Evolutionary conservation across 1,140 invertebrate species (phyloP).

Genomic region (Nymphalis io): DNA sequence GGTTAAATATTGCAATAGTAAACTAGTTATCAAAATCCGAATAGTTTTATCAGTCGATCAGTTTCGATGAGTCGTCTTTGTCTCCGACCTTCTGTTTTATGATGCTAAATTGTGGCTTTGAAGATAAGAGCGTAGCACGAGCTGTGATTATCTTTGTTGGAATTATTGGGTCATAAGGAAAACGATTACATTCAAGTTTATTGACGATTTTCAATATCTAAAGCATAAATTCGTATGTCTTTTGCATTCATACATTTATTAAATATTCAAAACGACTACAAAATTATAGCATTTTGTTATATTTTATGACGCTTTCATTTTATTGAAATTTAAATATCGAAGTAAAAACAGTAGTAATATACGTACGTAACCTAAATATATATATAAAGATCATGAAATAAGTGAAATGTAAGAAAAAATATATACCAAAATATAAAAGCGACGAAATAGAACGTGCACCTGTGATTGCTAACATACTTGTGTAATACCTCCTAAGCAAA

Average conservation of each 20-base stretch:
- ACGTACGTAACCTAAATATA: too few relatives aligned
- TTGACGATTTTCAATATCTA: background rate
- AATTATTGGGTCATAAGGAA: slow-evolving; percentile 9
- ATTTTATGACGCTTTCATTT: too few relatives aligned
- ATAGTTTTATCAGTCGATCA: slow-evolving; percentile 11
- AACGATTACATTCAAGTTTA: slow-evolving; percentile 6
- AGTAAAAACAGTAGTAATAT: too few relatives aligned
- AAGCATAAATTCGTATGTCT: background rate
- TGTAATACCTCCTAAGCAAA: too few relatives aligned
- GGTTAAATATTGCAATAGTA: slow-evolving; percentile 1
- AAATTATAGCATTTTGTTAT: too few relatives aligned
- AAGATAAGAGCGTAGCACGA: background rate
- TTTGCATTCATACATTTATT: background rate
- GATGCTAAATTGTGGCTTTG: slow-evolving; percentile 20
- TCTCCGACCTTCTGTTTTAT: slow-evolving; percentile 19
- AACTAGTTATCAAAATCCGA: slow-evolving; percentile 10
- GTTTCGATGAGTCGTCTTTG: slow-evolving; percentile 1
- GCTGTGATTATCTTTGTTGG: slow-evolving; percentile 8
- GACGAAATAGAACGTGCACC: too few relatives aligned
- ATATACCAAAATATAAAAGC: too few relatives aligned
- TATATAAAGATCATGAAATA: too few relatives aligned
- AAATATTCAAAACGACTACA: background rate
- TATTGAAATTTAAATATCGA: too few relatives aligned
- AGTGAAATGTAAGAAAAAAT: too few relatives aligned
- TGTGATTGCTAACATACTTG: too few relatives aligned